These are phyloP conservation scores for Hypsopygia costalis DNA, from an alignment of 2,888 invertebrate species.

Conservation along the genomic window DNA sequence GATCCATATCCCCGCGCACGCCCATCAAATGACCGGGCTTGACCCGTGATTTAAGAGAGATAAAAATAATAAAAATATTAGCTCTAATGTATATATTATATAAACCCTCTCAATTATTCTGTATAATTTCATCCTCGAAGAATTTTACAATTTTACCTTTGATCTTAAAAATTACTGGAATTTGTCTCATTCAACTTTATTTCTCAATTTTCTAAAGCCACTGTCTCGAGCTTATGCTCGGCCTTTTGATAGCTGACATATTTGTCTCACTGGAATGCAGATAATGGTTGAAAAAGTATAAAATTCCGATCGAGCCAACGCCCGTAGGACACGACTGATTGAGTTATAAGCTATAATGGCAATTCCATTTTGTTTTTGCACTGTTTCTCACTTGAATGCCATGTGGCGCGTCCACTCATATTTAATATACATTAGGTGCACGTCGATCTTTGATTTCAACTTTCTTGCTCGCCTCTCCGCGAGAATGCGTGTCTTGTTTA, in stretches of 20 bases:
- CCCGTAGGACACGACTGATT: conserved; percentile 56
- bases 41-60: too few relatives aligned
- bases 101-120: too few relatives aligned
- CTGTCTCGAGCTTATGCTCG: conserved; percentile 33
- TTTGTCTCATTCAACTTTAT: conserved; percentile 46
- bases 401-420: conserved; percentile 53
- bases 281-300: conserved; percentile 69
- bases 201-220: conserved; percentile 46
- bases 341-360: conserved; percentile 78
- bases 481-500: conserved; percentile 69
- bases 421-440: conserved; percentile 71
- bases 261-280: conserved; percentile 53
- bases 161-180: conserved; percentile 43
- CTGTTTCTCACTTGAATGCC: conserved; percentile 71
- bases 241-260: conserved; percentile 48
- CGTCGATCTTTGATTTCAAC: conserved; percentile 56
- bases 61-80: too few relatives aligned
- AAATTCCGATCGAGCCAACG: conserved; percentile 63
- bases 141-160: too few relatives aligned
- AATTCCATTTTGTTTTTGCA: conserved; percentile 70
- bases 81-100: too few relatives aligned
- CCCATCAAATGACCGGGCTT: too few relatives aligned
- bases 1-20: too few relatives aligned
- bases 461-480: conserved; percentile 48
- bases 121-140: too few relatives aligned